Evolutionary conservation across 2,888 invertebrate genomes (phyloP).

Genomic region (Oscheius sp.): DNA sequence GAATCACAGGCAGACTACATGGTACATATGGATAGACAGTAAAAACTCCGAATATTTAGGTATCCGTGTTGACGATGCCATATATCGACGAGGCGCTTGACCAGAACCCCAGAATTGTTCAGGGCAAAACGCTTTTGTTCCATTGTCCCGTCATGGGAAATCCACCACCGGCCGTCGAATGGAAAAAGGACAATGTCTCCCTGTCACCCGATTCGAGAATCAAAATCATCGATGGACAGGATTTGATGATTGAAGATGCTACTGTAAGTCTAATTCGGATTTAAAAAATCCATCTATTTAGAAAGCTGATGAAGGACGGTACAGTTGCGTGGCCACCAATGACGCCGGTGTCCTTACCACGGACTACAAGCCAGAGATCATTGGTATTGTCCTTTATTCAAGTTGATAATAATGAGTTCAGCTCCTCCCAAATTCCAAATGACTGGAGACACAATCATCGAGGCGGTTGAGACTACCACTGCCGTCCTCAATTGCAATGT

Average conservation of each 20-base stretch:
- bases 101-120: conserved; percentile 74
- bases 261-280: conserved; percentile 5
- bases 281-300: conserved; percentile 49
- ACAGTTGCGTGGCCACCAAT: conserved; percentile 78
- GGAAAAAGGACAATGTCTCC: conserved; percentile 74
- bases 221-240: conserved; percentile 38
- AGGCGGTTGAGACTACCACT: conserved; percentile 65
- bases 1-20: conserved; percentile 77
- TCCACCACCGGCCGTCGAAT: conserved; percentile 74
- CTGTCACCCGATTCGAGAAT: conserved; percentile 33
- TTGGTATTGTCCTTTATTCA: conserved; percentile 75
- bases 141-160: conserved; percentile 75
- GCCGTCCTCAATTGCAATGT: conserved; percentile 68
- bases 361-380: conserved; percentile 77
- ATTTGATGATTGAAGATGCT: conserved; percentile 46
- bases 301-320: conserved; percentile 78
- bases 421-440: conserved; percentile 73
- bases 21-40: conserved; percentile 70
- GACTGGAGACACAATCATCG: conserved; percentile 67
- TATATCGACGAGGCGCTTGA: conserved; percentile 70
- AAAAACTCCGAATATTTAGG: conserved; percentile 49
- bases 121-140: conserved; percentile 76
- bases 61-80: conserved; percentile 67
- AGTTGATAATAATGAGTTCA: neutral
- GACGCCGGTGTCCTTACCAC: conserved; percentile 77